Evolutionary conservation across 2,113 vertebrate genomes (phyloP).

Genomic region (Rhombomys opimus): DNA sequence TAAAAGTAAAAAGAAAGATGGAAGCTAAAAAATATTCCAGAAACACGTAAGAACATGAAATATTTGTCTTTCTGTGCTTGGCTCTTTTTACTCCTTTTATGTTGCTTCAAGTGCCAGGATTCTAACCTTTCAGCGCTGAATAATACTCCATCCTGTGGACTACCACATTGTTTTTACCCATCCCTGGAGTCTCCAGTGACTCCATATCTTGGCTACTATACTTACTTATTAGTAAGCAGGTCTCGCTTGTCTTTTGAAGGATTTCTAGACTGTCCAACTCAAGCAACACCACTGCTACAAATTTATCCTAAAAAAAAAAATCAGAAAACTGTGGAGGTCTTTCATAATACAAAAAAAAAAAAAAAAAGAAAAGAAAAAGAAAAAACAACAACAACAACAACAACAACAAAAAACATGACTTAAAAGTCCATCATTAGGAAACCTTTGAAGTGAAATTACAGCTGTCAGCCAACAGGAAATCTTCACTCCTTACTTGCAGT

Average conservation of each 20-base stretch:
- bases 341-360: neutral
- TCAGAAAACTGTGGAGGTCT: neutral
- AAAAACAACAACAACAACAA: too few relatives aligned
- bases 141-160: neutral
- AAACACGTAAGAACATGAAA: neutral
- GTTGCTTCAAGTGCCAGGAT: neutral
- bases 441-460: conserved; percentile 10
- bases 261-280: neutral
- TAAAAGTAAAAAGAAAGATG: neutral
- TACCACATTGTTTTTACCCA: neutral
- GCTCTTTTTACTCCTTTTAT: neutral
- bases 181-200: too few relatives aligned
- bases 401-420: neutral
- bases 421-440: neutral
- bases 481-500: neutral
- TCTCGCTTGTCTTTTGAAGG: neutral
- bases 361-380: too few relatives aligned
- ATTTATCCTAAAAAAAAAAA: neutral
- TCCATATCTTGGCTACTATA: neutral
- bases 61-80: neutral
- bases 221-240: neutral
- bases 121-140: neutral
- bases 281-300: neutral
- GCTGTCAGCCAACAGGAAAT: neutral
- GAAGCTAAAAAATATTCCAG: neutral